Evolutionary conservation across 2,113 vertebrate species (phyloP).

Genomic region (Zosterops lateralis): DNA sequence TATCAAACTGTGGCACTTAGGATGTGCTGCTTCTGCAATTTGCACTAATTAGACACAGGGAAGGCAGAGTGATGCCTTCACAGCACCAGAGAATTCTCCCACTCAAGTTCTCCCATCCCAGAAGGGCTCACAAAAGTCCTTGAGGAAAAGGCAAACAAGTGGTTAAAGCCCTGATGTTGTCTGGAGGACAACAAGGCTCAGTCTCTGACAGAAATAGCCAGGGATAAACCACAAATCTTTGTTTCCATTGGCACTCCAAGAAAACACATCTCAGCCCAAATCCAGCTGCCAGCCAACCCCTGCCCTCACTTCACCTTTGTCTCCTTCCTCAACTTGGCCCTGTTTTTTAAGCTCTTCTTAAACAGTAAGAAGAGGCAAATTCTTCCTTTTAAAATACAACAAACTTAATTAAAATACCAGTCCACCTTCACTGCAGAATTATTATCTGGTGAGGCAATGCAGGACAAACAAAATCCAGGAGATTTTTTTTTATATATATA

Average conservation of each 20-base stretch:
- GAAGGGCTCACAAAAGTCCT: not conserved
- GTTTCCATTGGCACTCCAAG: not conserved
- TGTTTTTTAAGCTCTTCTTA: not conserved
- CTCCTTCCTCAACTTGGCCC: not conserved
- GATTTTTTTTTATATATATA: not conserved
- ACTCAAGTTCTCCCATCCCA: not conserved
- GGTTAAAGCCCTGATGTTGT: not conserved
- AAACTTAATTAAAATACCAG: not conserved
- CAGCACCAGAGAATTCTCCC: not conserved
- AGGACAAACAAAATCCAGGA: not conserved
- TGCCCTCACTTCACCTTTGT: constrained; percentile 9
- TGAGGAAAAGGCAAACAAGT: not conserved
- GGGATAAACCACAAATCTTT: constrained; percentile 19
- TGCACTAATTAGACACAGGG: not conserved
- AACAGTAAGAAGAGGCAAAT: not conserved
- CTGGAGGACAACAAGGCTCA: not conserved
- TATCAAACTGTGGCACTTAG: not conserved
- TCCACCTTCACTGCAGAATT: not conserved
- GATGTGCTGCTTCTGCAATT: not conserved
- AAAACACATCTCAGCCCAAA: constrained; percentile 8
- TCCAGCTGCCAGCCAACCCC: not conserved
- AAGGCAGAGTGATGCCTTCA: not conserved
- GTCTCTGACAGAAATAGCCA: constrained; percentile 11
- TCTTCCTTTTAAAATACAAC: not conserved
- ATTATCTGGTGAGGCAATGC: not conserved